Evolutionary conservation across 2,888 invertebrate species (phyloP), one percentile per base, ranked within the genome.

Genomic region (Timema cristinae): DNA sequence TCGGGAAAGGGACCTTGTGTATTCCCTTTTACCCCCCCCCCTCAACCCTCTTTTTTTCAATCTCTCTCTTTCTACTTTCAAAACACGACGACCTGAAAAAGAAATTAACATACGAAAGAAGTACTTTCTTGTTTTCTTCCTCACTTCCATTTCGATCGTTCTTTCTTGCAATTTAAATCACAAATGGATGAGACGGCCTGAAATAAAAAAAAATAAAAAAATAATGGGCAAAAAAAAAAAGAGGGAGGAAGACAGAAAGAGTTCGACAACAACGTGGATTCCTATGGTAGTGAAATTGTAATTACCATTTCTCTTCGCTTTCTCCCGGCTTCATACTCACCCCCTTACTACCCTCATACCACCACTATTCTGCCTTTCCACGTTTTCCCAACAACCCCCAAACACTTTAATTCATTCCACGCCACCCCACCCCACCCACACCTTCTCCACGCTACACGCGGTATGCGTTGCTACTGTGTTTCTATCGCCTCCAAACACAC

Each of bases 51-150:
- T 32, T 32, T 32, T 32, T 32, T 32, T 32, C 32, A 32, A 32
- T 32, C 32, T 32, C 32, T 61, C 61, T 10, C 16, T 15, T 61
- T 61, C 32, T 32, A 32, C 32, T 32, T 32, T 32, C 32, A 63
- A 47, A 48, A 63, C 63, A 48, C 63, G 48, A 63, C 63, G 63
- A 63, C 63, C 48, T 48, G 63, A 63, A 32, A 63, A 63, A 63
- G 63, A 63, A 63, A 70, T 70, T 70, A 70, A 66, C 70, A 70
- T 70, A 70, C 50, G 70, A 70, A 70, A 70, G 70, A 63, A 70
- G 61, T 16, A 13, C 15, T 61, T 50, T 15, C 61, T 70, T 66
- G 70, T 63, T 50, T 51, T 50, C 11, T 32, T 15, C 47, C 70
- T 51, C 50, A 32, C 50, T 51, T 32, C 11, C 48, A 9, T 7